These are phyloP conservation scores for Chloropsis cyanopogon DNA, from an alignment of 2,113 vertebrate genomes.

Conservation along the genomic window DNA sequence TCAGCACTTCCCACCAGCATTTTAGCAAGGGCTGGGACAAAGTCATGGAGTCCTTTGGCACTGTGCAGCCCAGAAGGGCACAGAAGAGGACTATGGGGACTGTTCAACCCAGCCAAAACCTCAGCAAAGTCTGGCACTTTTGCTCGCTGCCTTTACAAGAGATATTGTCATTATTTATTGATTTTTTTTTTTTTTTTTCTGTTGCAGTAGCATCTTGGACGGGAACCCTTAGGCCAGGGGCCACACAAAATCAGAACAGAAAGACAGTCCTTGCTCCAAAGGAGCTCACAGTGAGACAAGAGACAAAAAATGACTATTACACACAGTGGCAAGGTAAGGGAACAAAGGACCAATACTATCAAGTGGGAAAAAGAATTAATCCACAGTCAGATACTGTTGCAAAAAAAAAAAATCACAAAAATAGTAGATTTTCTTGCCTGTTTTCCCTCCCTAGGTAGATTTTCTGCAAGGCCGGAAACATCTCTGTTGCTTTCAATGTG, in stretches of 20 bases:
- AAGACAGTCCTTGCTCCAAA: background rate
- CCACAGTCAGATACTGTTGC: background rate
- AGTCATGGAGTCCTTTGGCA: conserved; percentile 18
- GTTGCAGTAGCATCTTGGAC: background rate
- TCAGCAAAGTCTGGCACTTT: background rate
- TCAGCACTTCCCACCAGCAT: background rate
- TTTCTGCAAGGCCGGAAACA: background rate
- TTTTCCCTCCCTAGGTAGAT: background rate
- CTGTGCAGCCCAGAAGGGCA: background rate
- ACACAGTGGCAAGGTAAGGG: background rate
- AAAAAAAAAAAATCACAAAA: background rate
- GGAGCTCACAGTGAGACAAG: background rate
- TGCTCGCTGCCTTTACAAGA: background rate
- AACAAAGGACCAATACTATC: background rate
- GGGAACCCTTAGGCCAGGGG: background rate
- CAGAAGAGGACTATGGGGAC: background rate
- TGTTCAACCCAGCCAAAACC: background rate
- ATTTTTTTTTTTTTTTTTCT: background rate
- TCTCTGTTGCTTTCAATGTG: background rate
- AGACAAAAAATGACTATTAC: background rate
- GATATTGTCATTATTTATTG: background rate
- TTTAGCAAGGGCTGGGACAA: background rate
- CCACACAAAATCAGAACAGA: background rate
- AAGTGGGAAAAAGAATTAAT: background rate
- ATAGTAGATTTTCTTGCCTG: background rate